Evolutionary conservation across 2,797 vertebrate genomes (phyloP), one percentile per base, ranked within the genome.

Genomic region (Alca torda): DNA sequence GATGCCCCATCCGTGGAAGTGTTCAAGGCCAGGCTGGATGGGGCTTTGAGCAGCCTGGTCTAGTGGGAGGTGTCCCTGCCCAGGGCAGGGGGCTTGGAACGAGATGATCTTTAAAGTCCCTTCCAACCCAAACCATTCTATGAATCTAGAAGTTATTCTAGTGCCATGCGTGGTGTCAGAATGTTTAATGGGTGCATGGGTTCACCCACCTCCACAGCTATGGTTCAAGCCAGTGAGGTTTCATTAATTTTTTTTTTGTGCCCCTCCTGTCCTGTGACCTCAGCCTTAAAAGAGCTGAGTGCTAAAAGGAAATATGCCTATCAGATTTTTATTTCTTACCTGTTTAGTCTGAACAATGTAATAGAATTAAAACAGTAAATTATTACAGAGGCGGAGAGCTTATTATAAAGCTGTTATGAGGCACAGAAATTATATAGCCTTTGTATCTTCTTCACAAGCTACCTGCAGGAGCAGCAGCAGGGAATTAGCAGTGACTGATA

Each of bases 381-480:
- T 88, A 73, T 67, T 84, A 56, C 41, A 90, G 56, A 77, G 60
- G 45, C 16, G 84, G 45, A 45, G 9, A 63, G 28, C 45, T 91
- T 79, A 68, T 89, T 95, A 92, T 67, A 53, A 74, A 88, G 56
- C 25, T 84, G 63, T 68, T 77, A 54, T 6, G 15, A 48, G 79
- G 78, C 53, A 57, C n/a, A 57, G 72, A 95, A 92, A 94, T 89
- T 57, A 69, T 91, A 86, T 12, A 72, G 39, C 53, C 28, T 94
- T 79, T 56, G 43, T 54, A 63, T 51, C 14, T 23, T 94, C 56
- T 93, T 84, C 20, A 57, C 68, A 83, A 80, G 39, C 25, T 82
- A 68, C 72, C 75, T 83, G 37, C 64, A 94, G 61, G 13, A 89
- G 16, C 51, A 78, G 18, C 69, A 75, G 46, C 69, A 72, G 64